Base-by-base conservation (phyloP, 2,797 vertebrate genomes). In the Podarcis lilfordi region DNA sequence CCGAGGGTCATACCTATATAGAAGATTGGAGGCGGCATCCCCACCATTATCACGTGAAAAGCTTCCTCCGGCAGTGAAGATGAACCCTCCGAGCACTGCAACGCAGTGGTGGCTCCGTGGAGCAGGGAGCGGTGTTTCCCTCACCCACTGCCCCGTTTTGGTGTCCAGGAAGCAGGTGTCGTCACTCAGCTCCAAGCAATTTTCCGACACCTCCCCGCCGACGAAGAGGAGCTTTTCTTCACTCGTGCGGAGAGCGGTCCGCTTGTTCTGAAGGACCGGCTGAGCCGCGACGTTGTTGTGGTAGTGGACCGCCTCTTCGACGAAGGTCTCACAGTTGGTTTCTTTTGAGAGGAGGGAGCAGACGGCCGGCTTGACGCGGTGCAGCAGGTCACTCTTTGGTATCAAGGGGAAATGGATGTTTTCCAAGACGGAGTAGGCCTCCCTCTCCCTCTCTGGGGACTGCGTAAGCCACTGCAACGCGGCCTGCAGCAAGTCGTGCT, bases 1-100 rank as follows among this genome's bases (percentile, higher is more conserved):
- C 76, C 98, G 98, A 85, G 99, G 98, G 95, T 99, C 98, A 89
- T 99, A 99, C 96, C 98, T 97, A 97, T 99, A 98, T 92, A 99
- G 98, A 90, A 99, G 97, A 96, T 98, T 98, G 64, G 98, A 98
- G 4, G 98, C 98, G 0, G 98, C 97, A 11, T 98, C 98, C 90
- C 98, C 98, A 19, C 98, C 98, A 15, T 98, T 98, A 97, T 99
- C 98, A 64, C 98, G 96, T 4, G 98, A 99, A n/a, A 98, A 98
- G 95, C 98, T 99, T 82, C 99, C 98, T 0, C 99, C 98, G 0
- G 98, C 98, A 1, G 98, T 96, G 87, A 98, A 99, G 94, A 99
- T 97, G 94, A 99, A 99, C 0, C 98, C 98, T 15, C 98, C 98
- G 79, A 99, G 94, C 17, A 98, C 98, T 0, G 98, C 98, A 5